Conservation (phyloP, 2,888 invertebrate genomes). For the Agrilus mali region DNA sequence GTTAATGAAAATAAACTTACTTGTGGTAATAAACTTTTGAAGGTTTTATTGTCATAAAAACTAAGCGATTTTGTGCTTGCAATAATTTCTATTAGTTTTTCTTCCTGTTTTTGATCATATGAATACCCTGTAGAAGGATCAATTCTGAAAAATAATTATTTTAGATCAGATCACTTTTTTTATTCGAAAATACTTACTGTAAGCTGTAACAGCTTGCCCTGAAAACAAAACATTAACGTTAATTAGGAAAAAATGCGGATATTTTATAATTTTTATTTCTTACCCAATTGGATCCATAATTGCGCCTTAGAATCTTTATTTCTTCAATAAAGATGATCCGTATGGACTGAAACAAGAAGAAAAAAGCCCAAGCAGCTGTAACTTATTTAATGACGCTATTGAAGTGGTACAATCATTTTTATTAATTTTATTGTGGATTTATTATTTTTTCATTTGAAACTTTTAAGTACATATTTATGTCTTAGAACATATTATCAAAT, state of each 20-base stretch:
- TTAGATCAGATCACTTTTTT: background rate
- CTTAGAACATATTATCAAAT: too few species aligned
- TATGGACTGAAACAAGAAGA: too few species aligned
- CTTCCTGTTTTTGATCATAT: slow-evolving; percentile 30
- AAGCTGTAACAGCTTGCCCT: slow-evolving; percentile 31
- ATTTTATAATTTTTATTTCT: slow-evolving; percentile 2
- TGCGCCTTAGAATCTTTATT: too few species aligned
- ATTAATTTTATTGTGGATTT: too few species aligned
- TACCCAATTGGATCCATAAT: slow-evolving; percentile 22
- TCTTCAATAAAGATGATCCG: too few species aligned
- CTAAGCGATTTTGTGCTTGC: slow-evolving; percentile 35
- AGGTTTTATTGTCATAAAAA: slow-evolving; percentile 29
- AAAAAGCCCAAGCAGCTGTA: too few species aligned
- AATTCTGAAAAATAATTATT: background rate
- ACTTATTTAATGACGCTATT: too few species aligned
- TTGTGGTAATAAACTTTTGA: slow-evolving; percentile 35
- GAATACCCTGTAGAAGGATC: slow-evolving; percentile 5
- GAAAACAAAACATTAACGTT: slow-evolving; percentile 19
- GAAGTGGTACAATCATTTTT: too few species aligned
- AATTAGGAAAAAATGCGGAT: slow-evolving; percentile 9
- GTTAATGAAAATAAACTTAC: slow-evolving; percentile 20
- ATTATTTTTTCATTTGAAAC: too few species aligned
- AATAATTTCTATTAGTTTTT: slow-evolving; percentile 34
- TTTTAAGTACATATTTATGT: too few species aligned
- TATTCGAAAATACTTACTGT: slow-evolving; percentile 25